phyloP scores from a whole-genome alignment of 2,888 invertebrate species.

The Zelleria hepariella region DNA sequence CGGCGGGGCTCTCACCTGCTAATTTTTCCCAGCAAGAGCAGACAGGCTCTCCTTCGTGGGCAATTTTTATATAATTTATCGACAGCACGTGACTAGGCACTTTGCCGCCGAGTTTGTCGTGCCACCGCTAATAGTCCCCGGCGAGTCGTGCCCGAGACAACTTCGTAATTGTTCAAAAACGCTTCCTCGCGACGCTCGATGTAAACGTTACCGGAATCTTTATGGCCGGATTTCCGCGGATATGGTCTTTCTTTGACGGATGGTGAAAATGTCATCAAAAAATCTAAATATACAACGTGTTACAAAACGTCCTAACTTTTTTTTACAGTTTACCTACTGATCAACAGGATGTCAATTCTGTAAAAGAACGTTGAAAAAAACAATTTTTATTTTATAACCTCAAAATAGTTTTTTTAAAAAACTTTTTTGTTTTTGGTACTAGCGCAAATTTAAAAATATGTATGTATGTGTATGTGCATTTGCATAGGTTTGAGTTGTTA shows the following conservation, averaged over 20 bases:
- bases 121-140: slow-evolving; percentile 25
- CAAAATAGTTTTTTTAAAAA: too few species aligned
- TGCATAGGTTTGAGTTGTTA: too few species aligned
- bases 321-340: too few species aligned
- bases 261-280: neutral
- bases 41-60: slow-evolving; percentile 22
- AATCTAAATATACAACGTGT: too few species aligned
- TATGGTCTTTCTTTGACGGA: neutral
- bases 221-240: neutral
- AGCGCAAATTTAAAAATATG: too few species aligned
- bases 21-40: slow-evolving; percentile 35
- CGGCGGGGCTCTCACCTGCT: slow-evolving; percentile 43
- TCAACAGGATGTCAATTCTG: too few species aligned
- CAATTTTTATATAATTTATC: slow-evolving; percentile 65
- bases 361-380: too few species aligned
- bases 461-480: too few species aligned
- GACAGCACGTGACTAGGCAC: slow-evolving; percentile 60
- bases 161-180: slow-evolving; percentile 15
- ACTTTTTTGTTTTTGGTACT: too few species aligned
- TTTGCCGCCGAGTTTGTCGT: slow-evolving; percentile 29
- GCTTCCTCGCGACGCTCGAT: neutral
- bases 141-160: slow-evolving; percentile 9
- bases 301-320: too few species aligned
- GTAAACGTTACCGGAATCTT: neutral
- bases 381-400: too few species aligned